These are phyloP conservation scores for Ethmia dodecea DNA, from an alignment of 2,888 invertebrate species.

Conservation along the genomic window DNA sequence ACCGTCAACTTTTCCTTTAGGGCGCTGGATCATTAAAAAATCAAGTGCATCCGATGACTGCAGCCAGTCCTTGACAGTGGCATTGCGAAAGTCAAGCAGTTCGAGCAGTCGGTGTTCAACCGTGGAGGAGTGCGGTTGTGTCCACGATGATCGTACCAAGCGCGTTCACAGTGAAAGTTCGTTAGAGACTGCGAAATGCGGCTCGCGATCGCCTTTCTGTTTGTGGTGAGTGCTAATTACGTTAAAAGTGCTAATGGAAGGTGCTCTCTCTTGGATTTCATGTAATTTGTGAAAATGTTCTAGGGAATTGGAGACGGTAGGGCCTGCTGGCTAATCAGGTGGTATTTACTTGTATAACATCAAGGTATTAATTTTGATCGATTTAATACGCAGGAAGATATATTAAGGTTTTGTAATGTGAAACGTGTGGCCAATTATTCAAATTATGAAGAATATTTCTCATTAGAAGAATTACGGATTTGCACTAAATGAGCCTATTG, in stretches of 20 bases:
- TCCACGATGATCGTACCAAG: constrained; percentile 48
- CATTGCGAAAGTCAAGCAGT: constrained; percentile 44
- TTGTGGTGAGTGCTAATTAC: constrained; percentile 74
- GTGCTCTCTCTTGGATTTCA: constrained; percentile 39
- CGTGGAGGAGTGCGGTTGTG: constrained; percentile 46
- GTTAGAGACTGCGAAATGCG: constrained; percentile 65
- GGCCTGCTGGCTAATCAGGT: no score
- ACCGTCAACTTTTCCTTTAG: constrained; percentile 50
- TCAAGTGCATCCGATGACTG: constrained; percentile 42
- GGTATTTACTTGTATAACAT: no score
- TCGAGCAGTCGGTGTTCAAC: constrained; percentile 50
- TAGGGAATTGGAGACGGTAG: constrained; percentile 15
- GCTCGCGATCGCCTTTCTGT: constrained; percentile 69
- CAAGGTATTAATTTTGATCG: no score
- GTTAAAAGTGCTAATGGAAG: constrained; percentile 54
- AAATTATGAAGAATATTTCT: no score
- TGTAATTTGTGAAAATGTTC: constrained; percentile 22
- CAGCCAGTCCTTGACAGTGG: constrained; percentile 55
- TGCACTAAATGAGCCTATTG: background rate
- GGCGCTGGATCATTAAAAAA: constrained; percentile 38
- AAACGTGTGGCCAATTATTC: no score
- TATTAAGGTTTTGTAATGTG: no score
- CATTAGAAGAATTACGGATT: no score
- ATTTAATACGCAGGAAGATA: no score
- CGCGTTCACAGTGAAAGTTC: constrained; percentile 69